phyloP scores from a whole-genome alignment of 2,888 invertebrate species.

The Amphipyra tragopoginis region DNA sequence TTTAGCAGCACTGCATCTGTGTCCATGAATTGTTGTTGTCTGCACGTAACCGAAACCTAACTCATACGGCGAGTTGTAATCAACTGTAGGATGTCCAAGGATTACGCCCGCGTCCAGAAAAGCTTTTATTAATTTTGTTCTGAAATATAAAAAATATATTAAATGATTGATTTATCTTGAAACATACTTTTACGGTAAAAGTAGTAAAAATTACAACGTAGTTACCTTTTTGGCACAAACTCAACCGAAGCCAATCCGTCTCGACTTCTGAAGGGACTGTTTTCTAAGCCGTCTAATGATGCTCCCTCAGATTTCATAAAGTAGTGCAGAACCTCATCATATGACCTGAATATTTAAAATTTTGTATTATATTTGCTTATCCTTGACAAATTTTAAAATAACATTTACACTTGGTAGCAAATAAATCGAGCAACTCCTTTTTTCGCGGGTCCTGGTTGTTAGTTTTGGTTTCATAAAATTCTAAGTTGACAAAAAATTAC shows the following conservation, averaged over 20 bases:
- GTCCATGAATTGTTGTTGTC: slow-evolving; percentile 89
- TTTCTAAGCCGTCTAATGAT: slow-evolving; percentile 82
- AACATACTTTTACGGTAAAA: no score
- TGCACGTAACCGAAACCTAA: slow-evolving; percentile 92
- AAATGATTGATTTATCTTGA: not conserved
- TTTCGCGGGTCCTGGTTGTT: no score
- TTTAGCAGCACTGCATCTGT: slow-evolving; percentile 91
- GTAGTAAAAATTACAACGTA: not conserved
- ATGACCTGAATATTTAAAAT: slow-evolving; percentile 84
- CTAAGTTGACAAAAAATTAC: no score
- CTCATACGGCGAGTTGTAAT: slow-evolving; percentile 91
- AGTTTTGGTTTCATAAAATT: no score
- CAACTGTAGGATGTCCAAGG: slow-evolving; percentile 92
- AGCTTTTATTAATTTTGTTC: slow-evolving; percentile 80
- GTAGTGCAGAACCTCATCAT: slow-evolving; percentile 90
- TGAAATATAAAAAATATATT: slow-evolving; percentile 63
- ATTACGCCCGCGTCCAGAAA: slow-evolving; percentile 91
- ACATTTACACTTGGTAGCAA: no score
- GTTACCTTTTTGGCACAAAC: slow-evolving; percentile 88
- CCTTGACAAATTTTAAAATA: no score
- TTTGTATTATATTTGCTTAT: not conserved
- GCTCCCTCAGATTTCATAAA: slow-evolving; percentile 91
- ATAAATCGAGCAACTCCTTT: no score
- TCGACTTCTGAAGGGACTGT: slow-evolving; percentile 88
- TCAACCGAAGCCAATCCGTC: slow-evolving; percentile 91